phyloP scores from a whole-genome alignment of 2,888 invertebrate genomes.

The Artemia sp. region DNA sequence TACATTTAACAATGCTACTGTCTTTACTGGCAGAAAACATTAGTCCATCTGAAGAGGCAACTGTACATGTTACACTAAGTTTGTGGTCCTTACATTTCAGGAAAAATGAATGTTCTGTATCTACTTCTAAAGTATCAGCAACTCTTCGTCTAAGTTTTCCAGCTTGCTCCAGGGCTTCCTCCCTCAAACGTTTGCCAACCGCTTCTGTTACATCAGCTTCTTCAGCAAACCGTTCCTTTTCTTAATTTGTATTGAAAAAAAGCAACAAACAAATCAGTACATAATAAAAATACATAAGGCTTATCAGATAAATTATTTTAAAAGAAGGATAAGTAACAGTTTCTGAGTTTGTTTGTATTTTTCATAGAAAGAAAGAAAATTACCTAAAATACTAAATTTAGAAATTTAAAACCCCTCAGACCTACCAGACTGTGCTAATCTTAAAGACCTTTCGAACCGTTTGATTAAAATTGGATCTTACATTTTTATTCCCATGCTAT shows the following conservation, averaged over 20 bases:
- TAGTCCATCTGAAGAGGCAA: constrained; percentile 52
- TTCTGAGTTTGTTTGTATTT: too few species aligned
- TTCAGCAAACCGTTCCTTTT: constrained; percentile 42
- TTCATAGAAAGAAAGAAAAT: constrained; percentile 17
- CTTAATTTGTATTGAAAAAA: too few species aligned
- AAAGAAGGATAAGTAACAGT: too few species aligned
- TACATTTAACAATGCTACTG: constrained; percentile 68
- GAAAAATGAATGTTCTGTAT: constrained; percentile 33
- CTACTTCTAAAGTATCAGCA: constrained; percentile 44
- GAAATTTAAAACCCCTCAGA: neutral
- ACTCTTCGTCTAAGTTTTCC: constrained; percentile 58
- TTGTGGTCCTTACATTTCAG: constrained; percentile 61
- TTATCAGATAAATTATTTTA: too few species aligned
- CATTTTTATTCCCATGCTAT: too few species aligned
- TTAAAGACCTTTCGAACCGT: too few species aligned
- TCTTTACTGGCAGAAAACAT: constrained; percentile 76
- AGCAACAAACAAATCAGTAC: too few species aligned
- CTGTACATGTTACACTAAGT: constrained; percentile 58
- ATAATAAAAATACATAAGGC: too few species aligned
- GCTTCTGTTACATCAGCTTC: constrained; percentile 44
- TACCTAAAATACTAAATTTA: neutral
- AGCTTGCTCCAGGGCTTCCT: constrained; percentile 68
- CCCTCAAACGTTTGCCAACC: constrained; percentile 55
- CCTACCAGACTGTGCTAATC: too few species aligned
- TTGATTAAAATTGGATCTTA: too few species aligned